phyloP scores from a whole-genome alignment of 2,113 vertebrate species.

The Crotophaga sulcirostris region DNA sequence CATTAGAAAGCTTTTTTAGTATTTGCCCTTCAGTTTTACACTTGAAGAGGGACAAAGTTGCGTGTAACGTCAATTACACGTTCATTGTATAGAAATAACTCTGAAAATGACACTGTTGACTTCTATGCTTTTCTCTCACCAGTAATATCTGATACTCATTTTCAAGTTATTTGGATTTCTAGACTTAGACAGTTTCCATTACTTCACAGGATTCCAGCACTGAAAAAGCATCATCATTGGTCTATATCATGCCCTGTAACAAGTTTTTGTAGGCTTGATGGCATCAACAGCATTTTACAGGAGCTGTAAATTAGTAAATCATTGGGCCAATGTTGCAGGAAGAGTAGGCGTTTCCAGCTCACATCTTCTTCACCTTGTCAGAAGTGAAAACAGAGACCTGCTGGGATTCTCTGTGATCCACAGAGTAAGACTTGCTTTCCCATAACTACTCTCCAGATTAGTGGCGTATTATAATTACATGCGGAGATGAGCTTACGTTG shows the following conservation, averaged over 20 bases:
- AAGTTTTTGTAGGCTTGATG: background rate
- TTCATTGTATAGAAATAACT: background rate
- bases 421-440: background rate
- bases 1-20: background rate
- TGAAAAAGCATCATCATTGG: background rate
- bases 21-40: background rate
- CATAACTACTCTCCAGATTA: background rate
- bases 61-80: background rate
- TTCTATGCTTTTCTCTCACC: background rate
- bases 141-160: background rate
- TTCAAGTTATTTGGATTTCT: background rate
- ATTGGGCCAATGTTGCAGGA: background rate
- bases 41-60: background rate
- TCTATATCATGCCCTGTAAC: background rate
- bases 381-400: background rate
- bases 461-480: background rate
- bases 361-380: background rate
- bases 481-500: background rate
- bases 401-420: background rate
- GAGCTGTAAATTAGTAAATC: background rate
- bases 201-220: background rate
- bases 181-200: background rate
- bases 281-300: background rate
- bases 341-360: background rate
- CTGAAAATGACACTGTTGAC: background rate